A percentile compares a stretch with the other conserved stretches of the same genome.
phyloP scores from a whole-genome alignment of 1,140 invertebrate species.

The Diabrotica virgifera region DNA sequence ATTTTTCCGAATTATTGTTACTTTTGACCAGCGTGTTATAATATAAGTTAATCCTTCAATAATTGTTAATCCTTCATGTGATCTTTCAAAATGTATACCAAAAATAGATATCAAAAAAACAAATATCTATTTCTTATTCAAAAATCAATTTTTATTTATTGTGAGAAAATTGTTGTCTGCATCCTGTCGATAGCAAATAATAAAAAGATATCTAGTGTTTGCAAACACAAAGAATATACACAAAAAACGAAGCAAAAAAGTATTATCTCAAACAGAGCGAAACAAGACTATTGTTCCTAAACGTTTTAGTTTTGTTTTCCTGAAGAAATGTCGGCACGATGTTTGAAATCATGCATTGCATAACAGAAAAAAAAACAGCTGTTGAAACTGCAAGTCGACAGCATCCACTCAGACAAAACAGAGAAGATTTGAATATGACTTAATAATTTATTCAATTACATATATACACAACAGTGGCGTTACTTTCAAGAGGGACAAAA shows the following conservation, averaged over 20 bases:
- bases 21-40: too few relatives aligned
- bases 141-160: too few relatives aligned
- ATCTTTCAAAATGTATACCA: too few relatives aligned
- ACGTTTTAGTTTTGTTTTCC: conserved; percentile 23
- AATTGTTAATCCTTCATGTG: too few relatives aligned
- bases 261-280: conserved; percentile 23
- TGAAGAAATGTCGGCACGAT: conserved; percentile 18
- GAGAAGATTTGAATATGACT: conserved; percentile 17
- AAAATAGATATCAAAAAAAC: too few relatives aligned
- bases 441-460: conserved; percentile 9
- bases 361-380: conserved; percentile 21
- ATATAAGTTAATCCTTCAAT: too few relatives aligned
- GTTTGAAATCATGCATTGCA: conserved; percentile 27
- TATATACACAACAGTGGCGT: conserved; percentile 7
- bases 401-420: conserved; percentile 13
- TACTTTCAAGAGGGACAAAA: not conserved
- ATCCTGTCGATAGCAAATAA: not conserved
- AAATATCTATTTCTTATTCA: too few relatives aligned
- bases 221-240: conserved; percentile 13
- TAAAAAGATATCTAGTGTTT: not conserved
- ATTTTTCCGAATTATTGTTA: too few relatives aligned
- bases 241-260: conserved; percentile 9
- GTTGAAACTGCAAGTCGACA: conserved; percentile 14
- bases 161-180: too few relatives aligned
- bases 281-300: conserved; percentile 26